Base-by-base conservation (phyloP, 2,888 invertebrate genomes). In the Polyommatus icarus region DNA sequence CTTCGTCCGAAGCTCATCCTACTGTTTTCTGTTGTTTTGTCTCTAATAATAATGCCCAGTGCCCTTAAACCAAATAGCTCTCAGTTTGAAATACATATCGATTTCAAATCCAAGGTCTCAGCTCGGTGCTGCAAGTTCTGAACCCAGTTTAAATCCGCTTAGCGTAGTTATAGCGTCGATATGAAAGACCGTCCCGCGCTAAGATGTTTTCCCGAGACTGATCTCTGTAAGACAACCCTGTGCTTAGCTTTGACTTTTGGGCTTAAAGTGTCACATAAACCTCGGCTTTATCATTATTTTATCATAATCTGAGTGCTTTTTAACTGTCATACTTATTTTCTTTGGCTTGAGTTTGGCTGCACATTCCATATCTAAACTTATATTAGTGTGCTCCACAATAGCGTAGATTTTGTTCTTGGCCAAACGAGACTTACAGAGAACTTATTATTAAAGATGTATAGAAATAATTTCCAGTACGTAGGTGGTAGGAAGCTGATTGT, bases 101-200 rank as follows among this genome's bases (percentile, higher is more conserved):
- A 72, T 72, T 72, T 40, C 40, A 72, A 36, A 72, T 32, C 71
- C 71, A 72, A 72, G 71, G n/a, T 40, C 71, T 72, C n/a, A 72
- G 20, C 32, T 32, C 40, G 10, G 1, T 18, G 71, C 36, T 40
- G 71, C 36, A n/a, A 40, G 36, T 40, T 72, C 72, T 72, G 20
- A 72, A 72, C 10, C 40, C 36, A 40, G 36, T 40, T 72, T 72
- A 40, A 72, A 72, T 72, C 36, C 72, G 36, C 72, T 72, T 72
- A 72, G 40, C n/a, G 24, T 40, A 72, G 72, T 72, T 40, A 40
- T 72, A 36, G 40, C n/a, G 36, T 6, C 40, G 20, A 40, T 40
- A 36, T 40, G 72, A 72, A 72, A 72, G 18, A 72, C 40, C 10
- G 29, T 67, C 29, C 67, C 5, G 20, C 3, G 24, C 61, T 67